Evolutionary conservation across 30 jellyfish, hydroid and myxozoan genomes (phyloP).

Genomic region (Rhopilema esculentum): DNA sequence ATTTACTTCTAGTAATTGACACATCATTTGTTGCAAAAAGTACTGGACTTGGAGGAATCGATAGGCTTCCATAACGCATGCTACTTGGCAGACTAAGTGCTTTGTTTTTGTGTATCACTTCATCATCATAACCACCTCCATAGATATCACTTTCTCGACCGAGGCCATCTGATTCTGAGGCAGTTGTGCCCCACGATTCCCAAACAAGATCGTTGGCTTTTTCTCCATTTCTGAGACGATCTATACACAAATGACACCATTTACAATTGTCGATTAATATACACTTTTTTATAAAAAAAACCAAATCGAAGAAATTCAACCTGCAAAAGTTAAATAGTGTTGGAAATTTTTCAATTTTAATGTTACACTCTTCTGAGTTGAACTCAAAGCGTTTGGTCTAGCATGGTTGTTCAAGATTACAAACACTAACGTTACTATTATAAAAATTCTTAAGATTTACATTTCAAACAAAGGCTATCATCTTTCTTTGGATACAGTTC

Average conservation of each 20-base stretch:
- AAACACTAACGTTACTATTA: too few species aligned
- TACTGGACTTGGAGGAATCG: constrained; percentile 94
- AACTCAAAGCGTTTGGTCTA: too few species aligned
- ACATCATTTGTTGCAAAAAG: constrained; percentile 41
- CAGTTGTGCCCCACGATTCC: constrained; percentile 82
- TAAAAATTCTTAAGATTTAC: too few species aligned
- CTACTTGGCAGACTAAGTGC: constrained; percentile 54
- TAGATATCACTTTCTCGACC: constrained; percentile 46
- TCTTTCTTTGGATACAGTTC: too few species aligned
- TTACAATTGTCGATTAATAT: background rate
- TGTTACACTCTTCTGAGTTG: too few species aligned
- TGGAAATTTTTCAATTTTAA: too few species aligned
- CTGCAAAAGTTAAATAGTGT: too few species aligned
- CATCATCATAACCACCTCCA: constrained; percentile 37
- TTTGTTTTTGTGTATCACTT: constrained; percentile 32
- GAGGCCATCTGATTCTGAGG: constrained; percentile 54
- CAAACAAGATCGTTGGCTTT: constrained; percentile 82
- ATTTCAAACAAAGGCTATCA: too few species aligned
- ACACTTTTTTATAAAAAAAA: too few species aligned
- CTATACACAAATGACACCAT: constrained; percentile 22
- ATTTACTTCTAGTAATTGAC: constrained; percentile 80
- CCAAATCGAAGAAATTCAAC: too few species aligned
- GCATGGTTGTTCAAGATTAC: too few species aligned
- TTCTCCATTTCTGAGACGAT: constrained; percentile 80
- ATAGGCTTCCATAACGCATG: constrained; percentile 48